Evolutionary conservation across 2,113 vertebrate species (phyloP).

Genomic region (Dipodomys stephensi): DNA sequence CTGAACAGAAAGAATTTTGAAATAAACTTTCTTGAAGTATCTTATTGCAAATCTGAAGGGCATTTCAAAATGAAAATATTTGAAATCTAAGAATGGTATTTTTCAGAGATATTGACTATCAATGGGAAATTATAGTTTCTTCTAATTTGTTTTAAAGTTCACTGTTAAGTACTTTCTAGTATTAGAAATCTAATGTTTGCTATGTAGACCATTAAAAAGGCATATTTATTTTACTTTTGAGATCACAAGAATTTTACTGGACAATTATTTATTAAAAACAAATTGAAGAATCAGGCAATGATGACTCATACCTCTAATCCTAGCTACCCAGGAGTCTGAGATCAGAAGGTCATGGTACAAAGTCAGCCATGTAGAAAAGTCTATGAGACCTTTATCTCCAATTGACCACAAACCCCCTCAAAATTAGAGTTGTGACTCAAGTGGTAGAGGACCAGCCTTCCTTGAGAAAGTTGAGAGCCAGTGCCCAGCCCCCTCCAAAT

Average conservation of each 20-base stretch:
- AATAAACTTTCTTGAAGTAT: constrained; percentile 60
- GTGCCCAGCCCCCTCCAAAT: too few relatives aligned
- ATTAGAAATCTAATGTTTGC: constrained; percentile 41
- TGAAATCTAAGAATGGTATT: constrained; percentile 68
- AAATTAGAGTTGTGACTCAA: too few relatives aligned
- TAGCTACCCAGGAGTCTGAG: too few relatives aligned
- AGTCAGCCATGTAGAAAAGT: too few relatives aligned
- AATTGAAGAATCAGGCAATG: too few relatives aligned
- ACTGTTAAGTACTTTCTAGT: constrained; percentile 54
- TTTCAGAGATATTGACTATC: constrained; percentile 69
- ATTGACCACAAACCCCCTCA: too few relatives aligned
- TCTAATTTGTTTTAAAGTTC: constrained; percentile 72
- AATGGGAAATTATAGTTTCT: constrained; percentile 73
- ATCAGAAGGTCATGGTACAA: too few relatives aligned
- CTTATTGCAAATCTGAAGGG: constrained; percentile 68
- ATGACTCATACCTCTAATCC: too few relatives aligned
- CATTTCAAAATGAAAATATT: constrained; percentile 65
- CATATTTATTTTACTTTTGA: constrained; percentile 38
- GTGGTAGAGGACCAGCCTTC: too few relatives aligned
- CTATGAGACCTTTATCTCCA: too few relatives aligned
- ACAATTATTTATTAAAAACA: too few relatives aligned
- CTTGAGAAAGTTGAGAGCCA: too few relatives aligned
- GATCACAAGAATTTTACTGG: constrained; percentile 8
- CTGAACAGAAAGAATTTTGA: constrained; percentile 56
- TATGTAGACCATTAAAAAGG: constrained; percentile 27